A percentile compares a stretch with the other conserved stretches of the same genome.
Evolutionary conservation across 1,140 invertebrate genomes (phyloP).

Genomic region (Caligus rogercresseyi): DNA sequence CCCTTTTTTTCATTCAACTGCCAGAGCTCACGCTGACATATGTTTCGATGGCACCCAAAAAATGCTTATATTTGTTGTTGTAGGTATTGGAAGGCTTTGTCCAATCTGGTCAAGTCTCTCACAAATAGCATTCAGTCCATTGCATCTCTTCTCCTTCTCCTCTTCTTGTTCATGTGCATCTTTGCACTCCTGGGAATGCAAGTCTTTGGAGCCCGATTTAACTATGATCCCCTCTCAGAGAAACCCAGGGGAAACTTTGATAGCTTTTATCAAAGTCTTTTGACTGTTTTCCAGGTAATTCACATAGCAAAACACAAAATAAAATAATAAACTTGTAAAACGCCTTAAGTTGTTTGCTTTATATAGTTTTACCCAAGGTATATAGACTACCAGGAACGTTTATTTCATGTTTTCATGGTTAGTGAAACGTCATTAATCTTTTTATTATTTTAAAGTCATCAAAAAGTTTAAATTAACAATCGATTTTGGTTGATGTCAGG

Average conservation of each 20-base stretch:
- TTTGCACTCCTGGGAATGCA: slow-evolving; percentile 88
- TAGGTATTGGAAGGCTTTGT: slow-evolving; percentile 92
- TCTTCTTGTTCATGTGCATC: slow-evolving; percentile 99
- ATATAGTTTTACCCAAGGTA: too few species aligned
- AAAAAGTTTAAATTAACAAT: too few species aligned
- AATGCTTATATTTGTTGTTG: not conserved
- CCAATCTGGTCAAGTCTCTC: slow-evolving; percentile 90
- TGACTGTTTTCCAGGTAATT: slow-evolving; percentile 15
- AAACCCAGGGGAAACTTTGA: slow-evolving; percentile 45
- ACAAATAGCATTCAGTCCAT: slow-evolving; percentile 66
- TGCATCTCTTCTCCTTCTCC: slow-evolving; percentile 79
- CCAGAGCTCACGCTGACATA: too few species aligned
- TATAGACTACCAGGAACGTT: too few species aligned
- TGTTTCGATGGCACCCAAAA: too few species aligned
- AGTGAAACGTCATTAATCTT: too few species aligned
- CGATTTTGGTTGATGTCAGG: too few species aligned
- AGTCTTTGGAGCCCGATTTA: slow-evolving; percentile 43
- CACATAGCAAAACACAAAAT: not conserved
- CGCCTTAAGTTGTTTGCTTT: too few species aligned
- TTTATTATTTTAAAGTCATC: too few species aligned
- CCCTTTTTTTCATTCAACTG: too few species aligned
- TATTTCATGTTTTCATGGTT: too few species aligned
- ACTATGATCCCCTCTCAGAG: slow-evolving; percentile 29
- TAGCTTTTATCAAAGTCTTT: slow-evolving; percentile 31
- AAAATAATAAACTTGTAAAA: too few species aligned